These are phyloP conservation scores for Lethocerus indicus DNA, from an alignment of 1,140 invertebrate species.

Conservation along the genomic window DNA sequence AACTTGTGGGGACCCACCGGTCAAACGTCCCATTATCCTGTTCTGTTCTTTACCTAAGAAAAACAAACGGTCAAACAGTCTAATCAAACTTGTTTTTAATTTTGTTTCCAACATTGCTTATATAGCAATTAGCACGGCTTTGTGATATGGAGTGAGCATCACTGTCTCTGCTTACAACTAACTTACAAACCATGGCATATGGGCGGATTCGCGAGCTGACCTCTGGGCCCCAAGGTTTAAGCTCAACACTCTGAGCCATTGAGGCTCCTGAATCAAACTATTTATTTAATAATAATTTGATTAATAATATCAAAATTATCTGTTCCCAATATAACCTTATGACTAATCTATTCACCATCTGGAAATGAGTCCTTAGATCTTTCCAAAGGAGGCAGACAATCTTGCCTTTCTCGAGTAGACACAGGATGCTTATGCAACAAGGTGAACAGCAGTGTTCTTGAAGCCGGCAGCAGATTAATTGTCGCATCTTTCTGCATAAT, in stretches of 20 bases:
- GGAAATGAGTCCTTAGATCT: conserved; percentile 10
- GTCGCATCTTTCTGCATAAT: conserved; percentile 52
- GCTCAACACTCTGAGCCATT: neutral
- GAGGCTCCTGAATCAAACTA: neutral
- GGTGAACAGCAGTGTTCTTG: conserved; percentile 37
- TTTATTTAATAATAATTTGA: neutral
- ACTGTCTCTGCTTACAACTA: too few relatives aligned
- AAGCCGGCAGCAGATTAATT: conserved; percentile 42
- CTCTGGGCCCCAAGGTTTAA: conserved; percentile 15
- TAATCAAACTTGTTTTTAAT: too few relatives aligned
- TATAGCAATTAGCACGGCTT: too few relatives aligned
- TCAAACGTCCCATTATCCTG: conserved; percentile 37
- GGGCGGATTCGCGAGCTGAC: conserved; percentile 15
- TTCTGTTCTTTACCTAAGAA: conserved; percentile 29
- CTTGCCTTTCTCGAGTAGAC: conserved; percentile 49
- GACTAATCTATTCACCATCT: conserved; percentile 6
- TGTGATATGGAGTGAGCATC: too few relatives aligned
- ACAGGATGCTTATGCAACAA: conserved; percentile 50
- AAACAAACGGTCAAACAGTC: conserved; percentile 8
- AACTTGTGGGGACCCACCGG: conserved; percentile 41
- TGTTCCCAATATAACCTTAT: neutral
- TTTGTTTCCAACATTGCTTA: too few relatives aligned
- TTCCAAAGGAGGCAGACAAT: conserved; percentile 38
- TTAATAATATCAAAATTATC: neutral
- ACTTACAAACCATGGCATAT: neutral